Base-by-base conservation (phyloP, 2,113 vertebrate species). In the Vanacampus margaritifer region DNA sequence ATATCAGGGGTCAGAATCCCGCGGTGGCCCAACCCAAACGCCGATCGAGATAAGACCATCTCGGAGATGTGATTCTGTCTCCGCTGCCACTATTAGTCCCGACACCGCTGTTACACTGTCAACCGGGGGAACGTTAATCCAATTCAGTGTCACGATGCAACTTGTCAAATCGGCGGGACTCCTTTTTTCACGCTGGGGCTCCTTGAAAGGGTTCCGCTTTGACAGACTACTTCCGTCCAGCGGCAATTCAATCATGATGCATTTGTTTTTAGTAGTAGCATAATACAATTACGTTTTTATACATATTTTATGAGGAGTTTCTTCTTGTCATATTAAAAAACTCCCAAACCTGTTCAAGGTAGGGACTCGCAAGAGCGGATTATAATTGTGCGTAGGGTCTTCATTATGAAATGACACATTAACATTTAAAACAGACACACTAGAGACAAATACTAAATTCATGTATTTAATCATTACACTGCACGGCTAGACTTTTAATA, bases 31-130 rank as follows among this genome's bases (percentile, higher is more conserved):
- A n/a, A 19, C 61, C 61, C 21, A 64, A 54, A 59, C 53, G 50
- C 26, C 7, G 43, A 32, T 61, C 57, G 32, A 64, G 62, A 69
- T 32, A 35, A 58, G 19, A 57, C 26, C 26, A 32, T 57, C 16
- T 57, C 3, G 54, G 54, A 32, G 54, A 32, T 17, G 28, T 57
- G 76, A 84, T 78, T 86, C 80, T 74, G 79, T 77, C 76, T 75
- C 45, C 70, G 65, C 74, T 76, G 72, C 74, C 80, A 78, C 63
- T 63, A 67, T 45, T 79, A 69, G 61, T 81, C 76, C 63, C 73
- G 83, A 83, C 80, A 75, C 56, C 56, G 51, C 72, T 64, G 73
- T 81, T 69, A 48, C 69, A 64, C 72, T 70, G 72, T 68, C 78
- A 83, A 73, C 46, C 24, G 72, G 64, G 66, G 66, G 74, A 67